Evolutionary conservation across 2,113 vertebrate genomes (phyloP).

Genomic region (Merops nubicus): DNA sequence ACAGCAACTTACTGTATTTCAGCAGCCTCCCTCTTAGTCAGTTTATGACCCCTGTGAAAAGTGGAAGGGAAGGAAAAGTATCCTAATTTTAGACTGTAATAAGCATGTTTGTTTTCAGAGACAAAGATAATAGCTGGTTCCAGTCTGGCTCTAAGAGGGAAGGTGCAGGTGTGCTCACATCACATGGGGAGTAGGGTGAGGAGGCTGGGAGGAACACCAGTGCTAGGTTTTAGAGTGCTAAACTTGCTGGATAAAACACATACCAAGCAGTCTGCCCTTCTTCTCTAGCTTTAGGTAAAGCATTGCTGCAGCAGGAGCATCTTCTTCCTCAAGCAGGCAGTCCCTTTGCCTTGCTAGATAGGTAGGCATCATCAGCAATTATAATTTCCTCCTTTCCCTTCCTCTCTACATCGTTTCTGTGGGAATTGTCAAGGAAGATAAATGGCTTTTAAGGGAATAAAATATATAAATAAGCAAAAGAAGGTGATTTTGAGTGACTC

Average conservation of each 20-base stretch:
- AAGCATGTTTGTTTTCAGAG: constrained; percentile 44
- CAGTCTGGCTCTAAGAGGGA: not conserved
- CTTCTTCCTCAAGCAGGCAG: not conserved
- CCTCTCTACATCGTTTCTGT: no score
- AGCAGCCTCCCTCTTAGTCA: not conserved
- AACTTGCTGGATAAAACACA: not conserved
- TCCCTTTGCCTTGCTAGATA: not conserved
- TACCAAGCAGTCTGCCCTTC: not conserved
- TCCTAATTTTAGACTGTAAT: constrained; percentile 64
- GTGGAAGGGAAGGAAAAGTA: constrained; percentile 28
- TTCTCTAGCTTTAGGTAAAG: not conserved
- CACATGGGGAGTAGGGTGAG: not conserved
- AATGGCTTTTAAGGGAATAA: not conserved
- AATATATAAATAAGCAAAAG: not conserved
- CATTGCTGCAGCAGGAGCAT: not conserved
- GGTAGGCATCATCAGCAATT: not conserved
- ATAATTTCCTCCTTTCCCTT: not conserved
- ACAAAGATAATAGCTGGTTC: constrained; percentile 34
- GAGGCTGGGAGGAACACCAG: not conserved
- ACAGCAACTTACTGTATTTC: constrained; percentile 13
- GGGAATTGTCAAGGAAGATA: not conserved
- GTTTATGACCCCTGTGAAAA: not conserved
- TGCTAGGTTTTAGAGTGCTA: not conserved
- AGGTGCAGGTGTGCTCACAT: not conserved
- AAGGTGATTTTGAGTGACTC: not conserved